Evolutionary conservation across 2,888 invertebrate genomes (phyloP), one percentile per base, ranked within the genome.

Genomic region (Epinotia bilunana): DNA sequence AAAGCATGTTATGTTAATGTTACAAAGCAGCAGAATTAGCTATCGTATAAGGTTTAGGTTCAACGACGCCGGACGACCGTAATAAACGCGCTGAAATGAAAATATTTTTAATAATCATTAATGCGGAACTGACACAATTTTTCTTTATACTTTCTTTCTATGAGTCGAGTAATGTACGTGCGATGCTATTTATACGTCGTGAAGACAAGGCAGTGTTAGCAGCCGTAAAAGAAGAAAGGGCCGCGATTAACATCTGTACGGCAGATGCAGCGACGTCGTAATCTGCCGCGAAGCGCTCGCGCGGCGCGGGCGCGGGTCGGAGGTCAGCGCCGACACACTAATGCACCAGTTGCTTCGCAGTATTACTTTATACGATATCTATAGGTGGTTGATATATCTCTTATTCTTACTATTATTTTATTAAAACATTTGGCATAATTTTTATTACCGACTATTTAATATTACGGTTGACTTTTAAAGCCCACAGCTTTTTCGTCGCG

Each of bases 101-200:
- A 74, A 67, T 75, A 68, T 76, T 74, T 76, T 77, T 77, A 72
- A 77, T 77, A 63, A 65, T 64, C 76, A 68, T 63, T 53, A 83
- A 90, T 79, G 81, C 90, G 92, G 90, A 91, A 91, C 87, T 88
- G 89, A 88, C 91, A 88, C 85, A 77, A 78, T 84, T 90, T 87
- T 84, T 82, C 79, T 81, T 81, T 83, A 81, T 83, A 84, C 83
- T 84, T 84, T 79, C 79, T 78, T 76, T 81, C 80, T 80, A 76
- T 76, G 82, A 82, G 80, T 82, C 77, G 79, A 80, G 81, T 82
- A 83, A 87, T 84, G 83, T 82, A 79, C 82, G 86, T 84, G 83
- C 88, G 87, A 84, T 82, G 85, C 86, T 90, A 89, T 91, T 90
- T 90, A 88, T 89, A 88, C 84, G 86, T 85, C 87, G 88, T 87